phyloP scores from a whole-genome alignment of 2,888 invertebrate species.

The Pollenia labialis region DNA sequence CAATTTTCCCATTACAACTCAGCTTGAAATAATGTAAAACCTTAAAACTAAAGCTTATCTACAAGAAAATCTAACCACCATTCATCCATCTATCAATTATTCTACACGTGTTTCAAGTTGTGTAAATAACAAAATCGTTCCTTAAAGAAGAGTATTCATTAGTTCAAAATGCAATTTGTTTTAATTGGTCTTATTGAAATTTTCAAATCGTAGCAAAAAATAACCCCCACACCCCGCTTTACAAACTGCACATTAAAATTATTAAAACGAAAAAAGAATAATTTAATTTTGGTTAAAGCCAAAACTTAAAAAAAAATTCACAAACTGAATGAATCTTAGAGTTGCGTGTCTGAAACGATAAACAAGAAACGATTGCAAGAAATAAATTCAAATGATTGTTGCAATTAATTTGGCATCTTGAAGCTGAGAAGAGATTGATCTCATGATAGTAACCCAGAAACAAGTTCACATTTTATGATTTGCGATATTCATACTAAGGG shows the following conservation, averaged over 20 bases:
- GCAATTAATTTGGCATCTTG: constrained; percentile 39
- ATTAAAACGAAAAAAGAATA: constrained; percentile 40
- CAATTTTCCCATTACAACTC: too few relatives aligned
- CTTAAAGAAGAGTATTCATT: background rate
- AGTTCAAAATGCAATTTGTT: constrained; percentile 42
- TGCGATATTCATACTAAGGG: constrained; percentile 14
- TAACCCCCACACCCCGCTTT: constrained; percentile 31
- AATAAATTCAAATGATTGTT: constrained; percentile 49
- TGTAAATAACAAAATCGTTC: constrained; percentile 13
- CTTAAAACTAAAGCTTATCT: too few relatives aligned
- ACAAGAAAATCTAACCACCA: background rate
- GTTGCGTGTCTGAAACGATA: constrained; percentile 50
- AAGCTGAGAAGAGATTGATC: constrained; percentile 48
- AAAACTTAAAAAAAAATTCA: constrained; percentile 13
- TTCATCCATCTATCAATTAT: background rate
- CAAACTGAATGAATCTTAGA: constrained; percentile 9
- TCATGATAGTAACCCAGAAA: constrained; percentile 72
- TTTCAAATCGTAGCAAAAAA: constrained; percentile 49
- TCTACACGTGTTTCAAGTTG: constrained; percentile 28
- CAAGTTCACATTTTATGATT: constrained; percentile 68
- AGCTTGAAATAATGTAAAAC: too few relatives aligned
- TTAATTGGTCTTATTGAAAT: constrained; percentile 52
- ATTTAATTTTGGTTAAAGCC: constrained; percentile 35
- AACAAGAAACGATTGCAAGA: constrained; percentile 34
- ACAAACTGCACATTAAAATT: constrained; percentile 59